Evolutionary conservation across 2,113 vertebrate genomes (phyloP).

Genomic region (Corvus moneduloides): DNA sequence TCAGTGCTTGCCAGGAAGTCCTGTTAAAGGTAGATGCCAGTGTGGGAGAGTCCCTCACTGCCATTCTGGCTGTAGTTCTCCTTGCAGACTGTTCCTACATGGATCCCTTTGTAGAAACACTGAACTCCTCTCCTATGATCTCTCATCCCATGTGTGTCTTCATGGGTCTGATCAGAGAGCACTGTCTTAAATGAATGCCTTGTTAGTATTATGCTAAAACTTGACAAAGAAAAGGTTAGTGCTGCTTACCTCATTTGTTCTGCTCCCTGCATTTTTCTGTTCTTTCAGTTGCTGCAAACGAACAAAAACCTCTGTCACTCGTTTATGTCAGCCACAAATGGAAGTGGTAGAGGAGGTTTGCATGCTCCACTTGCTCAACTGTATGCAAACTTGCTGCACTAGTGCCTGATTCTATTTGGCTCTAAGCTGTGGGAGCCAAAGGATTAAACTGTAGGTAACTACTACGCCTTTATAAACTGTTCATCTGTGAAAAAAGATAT

Average conservation of each 20-base stretch:
- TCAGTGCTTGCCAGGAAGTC: background rate
- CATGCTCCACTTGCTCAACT: background rate
- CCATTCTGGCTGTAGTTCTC: background rate
- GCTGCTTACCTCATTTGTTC: constrained; percentile 89
- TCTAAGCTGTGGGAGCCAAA: background rate
- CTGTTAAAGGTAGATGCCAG: background rate
- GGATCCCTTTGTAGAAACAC: background rate
- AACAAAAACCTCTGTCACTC: background rate
- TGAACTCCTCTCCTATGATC: background rate
- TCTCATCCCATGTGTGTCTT: background rate
- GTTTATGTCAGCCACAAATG: background rate
- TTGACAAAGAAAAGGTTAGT: background rate
- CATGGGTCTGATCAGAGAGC: background rate
- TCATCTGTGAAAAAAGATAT: background rate
- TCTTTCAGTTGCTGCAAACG: constrained; percentile 91
- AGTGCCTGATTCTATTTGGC: background rate
- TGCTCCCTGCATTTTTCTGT: constrained; percentile 88
- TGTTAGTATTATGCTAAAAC: background rate
- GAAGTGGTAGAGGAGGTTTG: background rate
- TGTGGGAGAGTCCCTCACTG: background rate
- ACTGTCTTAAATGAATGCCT: background rate
- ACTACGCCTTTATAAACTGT: background rate
- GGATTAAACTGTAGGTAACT: background rate
- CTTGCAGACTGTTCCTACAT: background rate
- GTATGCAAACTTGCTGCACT: background rate